A percentile compares a stretch with the other conserved stretches of the same genome.
phyloP scores from a whole-genome alignment of 2,113 vertebrate genomes.

The Calonectris borealis region DNA sequence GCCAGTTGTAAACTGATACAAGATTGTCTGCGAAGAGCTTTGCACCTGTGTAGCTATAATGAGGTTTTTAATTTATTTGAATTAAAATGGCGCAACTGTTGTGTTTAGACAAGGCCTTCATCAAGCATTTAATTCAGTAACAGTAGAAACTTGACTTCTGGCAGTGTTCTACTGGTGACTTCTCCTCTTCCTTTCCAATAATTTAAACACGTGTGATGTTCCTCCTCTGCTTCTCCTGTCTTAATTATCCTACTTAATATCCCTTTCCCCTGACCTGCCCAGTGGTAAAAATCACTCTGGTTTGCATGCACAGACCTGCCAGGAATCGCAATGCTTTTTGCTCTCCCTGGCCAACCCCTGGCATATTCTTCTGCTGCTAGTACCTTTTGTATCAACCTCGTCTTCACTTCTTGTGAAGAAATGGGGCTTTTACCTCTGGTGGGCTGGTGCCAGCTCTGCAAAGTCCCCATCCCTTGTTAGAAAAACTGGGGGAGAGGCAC shows the following conservation, averaged over 20 bases:
- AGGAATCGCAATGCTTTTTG: neutral
- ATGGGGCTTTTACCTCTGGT: neutral
- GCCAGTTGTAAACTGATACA: neutral
- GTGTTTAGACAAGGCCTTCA: neutral
- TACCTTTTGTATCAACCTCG: neutral
- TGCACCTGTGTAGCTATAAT: neutral
- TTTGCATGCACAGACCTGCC: neutral
- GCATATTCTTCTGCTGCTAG: neutral
- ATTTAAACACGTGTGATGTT: neutral
- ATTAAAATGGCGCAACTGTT: neutral
- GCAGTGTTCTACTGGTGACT: neutral
- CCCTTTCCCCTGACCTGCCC: neutral
- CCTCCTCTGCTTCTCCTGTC: neutral
- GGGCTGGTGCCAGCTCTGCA: neutral
- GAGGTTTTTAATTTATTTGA: slow-evolving; percentile 14
- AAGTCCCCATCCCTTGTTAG: neutral
- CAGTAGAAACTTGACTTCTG: neutral
- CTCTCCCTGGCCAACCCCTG: neutral
- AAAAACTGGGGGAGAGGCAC: neutral
- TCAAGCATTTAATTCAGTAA: neutral
- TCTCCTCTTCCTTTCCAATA: neutral
- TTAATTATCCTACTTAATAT: neutral
- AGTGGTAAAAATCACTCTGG: neutral
- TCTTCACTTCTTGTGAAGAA: neutral
- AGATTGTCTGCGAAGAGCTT: neutral